Evolutionary conservation across 2,888 invertebrate genomes (phyloP).

Genomic region (Catocala sponsa): DNA sequence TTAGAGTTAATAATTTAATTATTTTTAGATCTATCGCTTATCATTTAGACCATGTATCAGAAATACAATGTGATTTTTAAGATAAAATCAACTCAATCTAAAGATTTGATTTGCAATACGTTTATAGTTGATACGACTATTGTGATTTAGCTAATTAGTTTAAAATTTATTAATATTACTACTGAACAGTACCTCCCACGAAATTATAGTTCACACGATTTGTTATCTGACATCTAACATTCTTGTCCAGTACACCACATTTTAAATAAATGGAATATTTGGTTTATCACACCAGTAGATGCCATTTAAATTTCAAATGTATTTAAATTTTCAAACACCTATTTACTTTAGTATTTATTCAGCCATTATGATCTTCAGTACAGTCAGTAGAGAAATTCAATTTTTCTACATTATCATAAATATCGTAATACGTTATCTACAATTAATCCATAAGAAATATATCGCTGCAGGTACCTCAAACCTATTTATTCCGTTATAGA

Average conservation of each 20-base stretch:
- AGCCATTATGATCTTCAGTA: too few species aligned
- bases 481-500: too few species aligned
- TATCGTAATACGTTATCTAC: too few species aligned
- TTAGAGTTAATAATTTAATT: too few species aligned
- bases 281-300: constrained; percentile 10
- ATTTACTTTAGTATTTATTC: too few species aligned
- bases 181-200: constrained; percentile 36
- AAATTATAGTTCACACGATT: constrained; percentile 36
- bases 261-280: constrained; percentile 16
- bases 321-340: neutral
- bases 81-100: constrained; percentile 78
- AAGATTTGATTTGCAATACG: constrained; percentile 80
- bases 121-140: constrained; percentile 57
- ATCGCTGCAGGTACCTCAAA: too few species aligned
- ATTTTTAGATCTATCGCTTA: constrained; percentile 23
- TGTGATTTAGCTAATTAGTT: constrained; percentile 68
- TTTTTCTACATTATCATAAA: too few species aligned
- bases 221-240: constrained; percentile 7
- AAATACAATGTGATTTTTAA: constrained; percentile 79
- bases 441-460: too few species aligned
- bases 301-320: neutral
- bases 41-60: constrained; percentile 60
- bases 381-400: too few species aligned
- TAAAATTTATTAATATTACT: constrained; percentile 68
- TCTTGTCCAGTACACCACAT: constrained; percentile 1